A percentile compares a stretch with the other conserved stretches of the same genome.
phyloP scores from a whole-genome alignment of 2,113 vertebrate species.

The Arvicanthis niloticus region DNA sequence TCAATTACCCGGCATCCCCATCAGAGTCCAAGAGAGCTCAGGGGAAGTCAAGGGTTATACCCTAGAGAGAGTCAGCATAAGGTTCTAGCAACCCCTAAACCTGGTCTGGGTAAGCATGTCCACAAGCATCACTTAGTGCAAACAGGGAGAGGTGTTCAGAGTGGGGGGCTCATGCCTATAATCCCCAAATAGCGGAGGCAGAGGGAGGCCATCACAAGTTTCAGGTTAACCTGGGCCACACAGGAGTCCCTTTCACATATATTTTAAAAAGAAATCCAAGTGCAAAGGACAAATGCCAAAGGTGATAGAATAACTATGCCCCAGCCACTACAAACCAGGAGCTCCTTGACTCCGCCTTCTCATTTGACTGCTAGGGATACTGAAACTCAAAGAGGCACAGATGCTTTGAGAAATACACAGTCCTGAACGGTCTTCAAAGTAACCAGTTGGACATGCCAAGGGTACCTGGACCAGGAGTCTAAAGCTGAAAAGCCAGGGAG shows the following conservation, averaged over 20 bases:
- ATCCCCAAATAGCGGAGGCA: background rate
- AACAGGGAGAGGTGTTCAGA: background rate
- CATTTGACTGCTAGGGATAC: background rate
- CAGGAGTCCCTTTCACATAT: background rate
- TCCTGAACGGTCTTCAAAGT: too few species aligned
- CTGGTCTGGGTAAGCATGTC: constrained; percentile 46
- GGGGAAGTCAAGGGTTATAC: constrained; percentile 59
- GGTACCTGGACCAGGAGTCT: rapidly evolving
- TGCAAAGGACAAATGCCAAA: background rate
- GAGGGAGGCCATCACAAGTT: background rate
- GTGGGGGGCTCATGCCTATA: too few species aligned
- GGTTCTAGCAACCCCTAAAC: background rate
- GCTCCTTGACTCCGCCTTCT: background rate
- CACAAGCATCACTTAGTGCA: background rate
- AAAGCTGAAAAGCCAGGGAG: background rate
- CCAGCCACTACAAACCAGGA: background rate
- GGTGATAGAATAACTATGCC: background rate
- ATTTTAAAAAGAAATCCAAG: background rate
- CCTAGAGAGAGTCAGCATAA: constrained; percentile 46
- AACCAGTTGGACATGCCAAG: background rate
- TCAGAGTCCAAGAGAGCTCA: constrained; percentile 50
- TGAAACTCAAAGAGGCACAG: background rate
- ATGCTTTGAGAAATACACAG: background rate
- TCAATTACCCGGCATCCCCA: constrained; percentile 57
- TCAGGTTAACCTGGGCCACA: background rate